Base-by-base conservation (phyloP, 2,888 invertebrate genomes). In the Mythimna lalbum region DNA sequence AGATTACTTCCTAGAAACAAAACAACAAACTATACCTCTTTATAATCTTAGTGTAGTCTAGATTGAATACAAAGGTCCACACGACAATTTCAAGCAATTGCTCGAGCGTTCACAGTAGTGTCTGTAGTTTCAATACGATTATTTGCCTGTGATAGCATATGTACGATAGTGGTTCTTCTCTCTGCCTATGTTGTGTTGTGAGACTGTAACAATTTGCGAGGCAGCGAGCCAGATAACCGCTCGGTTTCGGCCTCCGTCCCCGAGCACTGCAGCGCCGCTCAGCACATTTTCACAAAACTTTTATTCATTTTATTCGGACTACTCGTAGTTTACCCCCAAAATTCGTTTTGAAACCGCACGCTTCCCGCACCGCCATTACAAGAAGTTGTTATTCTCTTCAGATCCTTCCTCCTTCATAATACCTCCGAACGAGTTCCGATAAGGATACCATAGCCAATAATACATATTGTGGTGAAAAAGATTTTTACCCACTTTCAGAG, bases 201-300 rank as follows among this genome's bases (percentile, higher is more conserved):
- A 59, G 64, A 4, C 70, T 63, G 70, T 76, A 73, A 77, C 70
- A 81, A 84, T 84, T 83, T 85, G 65, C 31, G 61, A 69, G 39
- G 79, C 75, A 81, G 43, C 53, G 69, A 59, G 55, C 59, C 81
- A 76, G 83, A 77, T 79, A 79, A 75, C 83, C 56, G 70, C 62
- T 61, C 68, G 69, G 74, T 83, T 76, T 71, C 55, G 64, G 67
- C 31, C 65, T 47, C 60, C 73, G 21, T n/a, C 10, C 47, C 61
- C 55, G 63, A 59, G 39, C 61, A 67, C 68, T 43, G 19, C 50
- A 65, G 47, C 59, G 57, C 17, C 57, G 56, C 63, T 63, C 69
- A 68, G 61, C 67, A 69, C 60, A 81, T 80, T 71, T 77, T 65
- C 68, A 65, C 71, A 69, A 55, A 71, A 76, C 57, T 76, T 76